phyloP scores from a whole-genome alignment of 2,113 vertebrate genomes.

The Ptychochromis oligacanthus region DNA sequence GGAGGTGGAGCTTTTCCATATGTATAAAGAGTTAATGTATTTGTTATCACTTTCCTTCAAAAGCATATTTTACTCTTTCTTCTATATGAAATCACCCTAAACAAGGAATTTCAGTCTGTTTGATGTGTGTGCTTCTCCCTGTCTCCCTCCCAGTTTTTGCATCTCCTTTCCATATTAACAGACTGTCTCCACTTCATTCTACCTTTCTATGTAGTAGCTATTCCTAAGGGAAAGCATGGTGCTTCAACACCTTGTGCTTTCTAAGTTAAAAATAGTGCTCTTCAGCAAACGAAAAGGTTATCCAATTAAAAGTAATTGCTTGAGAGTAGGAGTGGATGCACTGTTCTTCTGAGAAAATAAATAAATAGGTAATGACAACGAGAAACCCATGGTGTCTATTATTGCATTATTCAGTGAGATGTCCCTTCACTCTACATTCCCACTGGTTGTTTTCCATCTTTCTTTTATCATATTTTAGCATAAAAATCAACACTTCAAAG shows the following conservation, averaged over 20 bases:
- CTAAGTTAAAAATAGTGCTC: constrained; percentile 70
- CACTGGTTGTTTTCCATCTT: neutral
- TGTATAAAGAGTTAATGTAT: constrained; percentile 31
- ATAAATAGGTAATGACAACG: constrained; percentile 62
- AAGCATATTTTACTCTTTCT: constrained; percentile 39
- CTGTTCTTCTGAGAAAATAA: constrained; percentile 47
- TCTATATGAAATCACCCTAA: constrained; percentile 52
- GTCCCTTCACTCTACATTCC: constrained; percentile 41
- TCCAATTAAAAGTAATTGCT: constrained; percentile 79
- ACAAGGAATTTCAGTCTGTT: constrained; percentile 70
- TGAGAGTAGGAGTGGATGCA: constrained; percentile 39
- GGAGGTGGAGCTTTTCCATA: constrained; percentile 9
- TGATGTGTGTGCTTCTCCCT: constrained; percentile 52
- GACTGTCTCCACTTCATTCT: constrained; percentile 29
- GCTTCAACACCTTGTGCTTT: constrained; percentile 52
- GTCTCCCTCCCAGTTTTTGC: constrained; percentile 56
- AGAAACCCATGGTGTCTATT: constrained; percentile 44
- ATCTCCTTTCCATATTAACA: constrained; percentile 68
- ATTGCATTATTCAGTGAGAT: constrained; percentile 60
- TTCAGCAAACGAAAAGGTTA: constrained; percentile 70
- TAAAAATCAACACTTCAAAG: constrained; percentile 57
- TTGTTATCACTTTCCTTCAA: constrained; percentile 37
- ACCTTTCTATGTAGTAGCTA: constrained; percentile 44
- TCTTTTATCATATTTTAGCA: constrained; percentile 57
- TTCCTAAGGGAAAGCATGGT: constrained; percentile 46